phyloP scores from a whole-genome alignment of 37 sponge, comb jelly and placozoan species.

The Crambe crambe region DNA sequence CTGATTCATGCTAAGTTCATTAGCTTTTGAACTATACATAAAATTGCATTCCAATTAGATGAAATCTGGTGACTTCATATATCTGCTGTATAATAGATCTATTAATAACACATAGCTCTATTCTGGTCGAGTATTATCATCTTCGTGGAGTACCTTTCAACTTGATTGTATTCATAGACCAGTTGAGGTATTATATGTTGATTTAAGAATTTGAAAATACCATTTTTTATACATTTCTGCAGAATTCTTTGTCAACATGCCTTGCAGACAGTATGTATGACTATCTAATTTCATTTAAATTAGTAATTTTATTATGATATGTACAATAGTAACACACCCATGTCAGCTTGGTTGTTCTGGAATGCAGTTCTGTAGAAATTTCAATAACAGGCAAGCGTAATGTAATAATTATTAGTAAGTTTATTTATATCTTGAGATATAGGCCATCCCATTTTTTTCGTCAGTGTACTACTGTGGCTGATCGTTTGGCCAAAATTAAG shows the following conservation, averaged over 20 bases:
- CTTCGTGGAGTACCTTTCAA: conserved; percentile 28
- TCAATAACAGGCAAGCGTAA: conserved; percentile 41
- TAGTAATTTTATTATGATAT: not conserved
- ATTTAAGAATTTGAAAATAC: too few relatives aligned
- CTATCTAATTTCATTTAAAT: too few relatives aligned
- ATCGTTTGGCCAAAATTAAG: conserved; percentile 29
- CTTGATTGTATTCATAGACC: conserved; percentile 61
- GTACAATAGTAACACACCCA: not conserved
- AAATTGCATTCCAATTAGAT: too few relatives aligned
- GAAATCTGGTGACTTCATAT: too few relatives aligned
- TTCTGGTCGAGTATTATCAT: conserved; percentile 21
- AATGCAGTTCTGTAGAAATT: conserved; percentile 46
- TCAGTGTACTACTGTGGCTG: conserved; percentile 31
- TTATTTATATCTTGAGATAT: not conserved
- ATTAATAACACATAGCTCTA: too few relatives aligned
- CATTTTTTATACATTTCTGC: too few relatives aligned
- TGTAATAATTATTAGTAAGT: not conserved
- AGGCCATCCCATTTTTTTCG: conserved; percentile 48
- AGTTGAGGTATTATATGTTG: conserved; percentile 35
- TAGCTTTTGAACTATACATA: too few relatives aligned
- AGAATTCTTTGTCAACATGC: conserved; percentile 30
- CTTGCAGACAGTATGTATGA: conserved; percentile 37
- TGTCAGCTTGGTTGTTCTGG: conserved; percentile 60
- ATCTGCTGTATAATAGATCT: too few relatives aligned
- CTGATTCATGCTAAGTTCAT: too few relatives aligned